Percentiles rank a stretch among this genome's conserved stretches.
phyloP scores from a whole-genome alignment of 2,888 invertebrate species.

The Drosophila greeni region DNA sequence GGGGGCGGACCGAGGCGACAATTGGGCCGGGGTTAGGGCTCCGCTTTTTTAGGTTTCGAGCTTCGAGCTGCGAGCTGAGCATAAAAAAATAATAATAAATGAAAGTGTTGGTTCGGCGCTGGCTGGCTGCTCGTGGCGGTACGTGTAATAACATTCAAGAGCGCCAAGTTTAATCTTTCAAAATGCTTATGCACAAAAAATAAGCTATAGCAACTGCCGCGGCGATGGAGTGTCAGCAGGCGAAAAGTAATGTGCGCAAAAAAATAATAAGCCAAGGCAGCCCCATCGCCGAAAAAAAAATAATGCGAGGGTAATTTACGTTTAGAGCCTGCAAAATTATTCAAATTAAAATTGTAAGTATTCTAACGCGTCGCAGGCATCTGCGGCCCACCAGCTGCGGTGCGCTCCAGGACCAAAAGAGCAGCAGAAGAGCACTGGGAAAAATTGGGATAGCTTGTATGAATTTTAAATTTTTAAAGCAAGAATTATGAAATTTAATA shows the following conservation, averaged over 20 bases:
- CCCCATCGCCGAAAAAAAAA: constrained; percentile 18
- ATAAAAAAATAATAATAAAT: constrained; percentile 72
- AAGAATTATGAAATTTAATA: too few relatives aligned
- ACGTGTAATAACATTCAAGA: constrained; percentile 73
- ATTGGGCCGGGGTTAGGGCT: constrained; percentile 55
- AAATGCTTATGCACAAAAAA: constrained; percentile 70
- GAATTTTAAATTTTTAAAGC: background rate
- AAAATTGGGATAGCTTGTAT: background rate
- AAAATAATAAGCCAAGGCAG: constrained; percentile 57
- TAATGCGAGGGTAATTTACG: constrained; percentile 69
- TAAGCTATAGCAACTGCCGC: constrained; percentile 41
- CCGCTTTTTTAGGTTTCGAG: constrained; percentile 23
- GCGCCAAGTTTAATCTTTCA: constrained; percentile 73
- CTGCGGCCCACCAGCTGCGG: constrained; percentile 48
- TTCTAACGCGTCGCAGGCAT: constrained; percentile 63
- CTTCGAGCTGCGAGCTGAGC: constrained; percentile 52
- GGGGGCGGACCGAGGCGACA: constrained; percentile 43
- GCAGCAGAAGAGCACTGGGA: constrained; percentile 15
- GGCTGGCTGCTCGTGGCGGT: constrained; percentile 43
- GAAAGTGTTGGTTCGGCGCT: constrained; percentile 70
- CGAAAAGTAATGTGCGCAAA: constrained; percentile 23
- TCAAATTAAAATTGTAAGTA: constrained; percentile 73
- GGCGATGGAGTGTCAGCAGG: constrained; percentile 40
- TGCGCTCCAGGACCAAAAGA: constrained; percentile 30
- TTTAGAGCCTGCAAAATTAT: constrained; percentile 72